Evolutionary conservation across 2,113 vertebrate genomes (phyloP).

Genomic region (Menidia beryllina): DNA sequence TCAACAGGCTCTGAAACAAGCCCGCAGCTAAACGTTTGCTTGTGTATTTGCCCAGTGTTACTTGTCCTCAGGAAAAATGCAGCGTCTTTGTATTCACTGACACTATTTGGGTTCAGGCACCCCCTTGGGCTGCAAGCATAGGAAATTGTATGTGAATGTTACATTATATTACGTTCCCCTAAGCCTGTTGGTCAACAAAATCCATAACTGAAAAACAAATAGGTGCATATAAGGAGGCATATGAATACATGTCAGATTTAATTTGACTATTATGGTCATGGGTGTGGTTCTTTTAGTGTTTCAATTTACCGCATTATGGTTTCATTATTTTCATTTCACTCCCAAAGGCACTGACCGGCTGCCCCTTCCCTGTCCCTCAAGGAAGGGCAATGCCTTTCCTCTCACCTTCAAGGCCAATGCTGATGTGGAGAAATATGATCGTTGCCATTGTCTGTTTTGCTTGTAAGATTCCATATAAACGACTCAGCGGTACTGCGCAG

Average conservation of each 20-base stretch:
- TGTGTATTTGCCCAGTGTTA: constrained; percentile 22
- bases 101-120: constrained; percentile 36
- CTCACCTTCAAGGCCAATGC: too few species aligned
- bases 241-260: background rate
- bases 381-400: too few species aligned
- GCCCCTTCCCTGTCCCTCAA: too few species aligned
- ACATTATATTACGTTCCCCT: constrained; percentile 34
- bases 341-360: too few species aligned
- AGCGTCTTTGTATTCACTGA: constrained; percentile 37
- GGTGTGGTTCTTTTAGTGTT: too few species aligned
- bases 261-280: background rate
- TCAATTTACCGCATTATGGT: too few species aligned
- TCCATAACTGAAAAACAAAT: background rate
- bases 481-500: too few species aligned
- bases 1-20: constrained; percentile 41
- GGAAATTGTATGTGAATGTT: constrained; percentile 39
- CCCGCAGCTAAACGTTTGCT: constrained; percentile 29
- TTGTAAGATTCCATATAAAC: too few species aligned
- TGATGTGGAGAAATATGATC: too few species aligned
- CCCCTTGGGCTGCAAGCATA: constrained; percentile 31
- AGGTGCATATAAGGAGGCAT: background rate
- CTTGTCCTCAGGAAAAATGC: constrained; percentile 25
- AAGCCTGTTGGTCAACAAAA: constrained; percentile 18
- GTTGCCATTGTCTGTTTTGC: too few species aligned
- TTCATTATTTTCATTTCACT: too few species aligned